Base-by-base conservation (phyloP, 2,113 vertebrate species). In the Centropristis striata region DNA sequence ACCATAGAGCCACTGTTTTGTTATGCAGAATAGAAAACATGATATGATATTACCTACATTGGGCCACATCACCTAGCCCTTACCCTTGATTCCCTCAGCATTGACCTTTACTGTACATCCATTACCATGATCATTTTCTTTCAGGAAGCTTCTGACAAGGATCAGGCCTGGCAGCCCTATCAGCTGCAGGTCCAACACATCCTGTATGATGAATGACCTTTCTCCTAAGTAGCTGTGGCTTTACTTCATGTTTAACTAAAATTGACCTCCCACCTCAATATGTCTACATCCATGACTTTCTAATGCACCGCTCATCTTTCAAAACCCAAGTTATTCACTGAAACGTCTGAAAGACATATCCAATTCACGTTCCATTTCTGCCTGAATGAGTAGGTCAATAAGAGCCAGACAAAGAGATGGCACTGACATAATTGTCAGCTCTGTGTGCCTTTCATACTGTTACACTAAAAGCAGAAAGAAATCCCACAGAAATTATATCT, bases 321-420 rank as follows among this genome's bases (percentile, higher is more conserved):
- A 81, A 73, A 81, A 58, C 28, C 37, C 4, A 2, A 9, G 12
- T 51, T 59, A 65, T 25, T 64, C 27, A 20, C 49, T 58, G 16
- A 58, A 54, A 18, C 3, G 5, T 44, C 44, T 64, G 2, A 82
- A 49, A 50, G 51, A 39, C 46, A 49, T 46, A 16, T 25, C 65
- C 63, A 64, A 71, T 67, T 65, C 75, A 60, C 50, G 8, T 60
- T 76, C 41, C 14, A 27, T 75, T 79, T 75, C 59, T 69, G 39
- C 23, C 51, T 66, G 15, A 82, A 64, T 66, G 25, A 79, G 41
- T 42, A 55, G 46, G 46, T 83, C 75, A 70, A 60, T 70, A 70
- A 71, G 18, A 75, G 46, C n/a, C 47, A 65, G 44, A 78, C 63
- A 81, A 63, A 59, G 15, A n/a, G 20, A 10, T 47, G 37, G 20